Evolutionary conservation across 2,888 invertebrate species (phyloP).

Genomic region (Marasmarcha lunaedactyla): DNA sequence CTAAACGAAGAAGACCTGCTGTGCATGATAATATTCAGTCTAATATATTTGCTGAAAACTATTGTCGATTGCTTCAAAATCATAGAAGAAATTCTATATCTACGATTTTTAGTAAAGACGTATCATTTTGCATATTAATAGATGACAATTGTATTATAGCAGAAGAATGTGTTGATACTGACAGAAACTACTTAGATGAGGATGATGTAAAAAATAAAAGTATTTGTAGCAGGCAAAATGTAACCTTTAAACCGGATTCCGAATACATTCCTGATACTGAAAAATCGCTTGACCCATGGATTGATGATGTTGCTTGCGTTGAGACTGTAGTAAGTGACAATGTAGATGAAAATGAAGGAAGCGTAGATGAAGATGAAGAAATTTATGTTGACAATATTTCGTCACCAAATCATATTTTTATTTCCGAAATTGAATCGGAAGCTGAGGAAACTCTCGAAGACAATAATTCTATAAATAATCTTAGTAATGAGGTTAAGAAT

Average conservation of each 20-base stretch:
- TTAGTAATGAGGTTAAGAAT: slow-evolving; percentile 26
- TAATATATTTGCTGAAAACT: slow-evolving; percentile 25
- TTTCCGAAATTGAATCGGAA: slow-evolving; percentile 20
- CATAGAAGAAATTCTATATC: slow-evolving; percentile 54
- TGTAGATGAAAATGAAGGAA: slow-evolving; percentile 42
- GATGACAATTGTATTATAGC: slow-evolving; percentile 48
- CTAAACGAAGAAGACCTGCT: neutral
- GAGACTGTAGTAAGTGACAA: slow-evolving; percentile 60
- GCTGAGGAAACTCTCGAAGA: slow-evolving; percentile 20
- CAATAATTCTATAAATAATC: slow-evolving; percentile 12
- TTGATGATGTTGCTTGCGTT: slow-evolving; percentile 54
- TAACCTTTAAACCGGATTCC: too few relatives aligned
- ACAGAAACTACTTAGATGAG: slow-evolving; percentile 28
- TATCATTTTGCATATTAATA: slow-evolving; percentile 54
- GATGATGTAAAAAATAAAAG: neutral
- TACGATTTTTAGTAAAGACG: slow-evolving; percentile 42
- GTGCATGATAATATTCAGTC: slow-evolving; percentile 11
- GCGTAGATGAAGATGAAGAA: slow-evolving; percentile 9
- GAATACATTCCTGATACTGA: slow-evolving; percentile 18
- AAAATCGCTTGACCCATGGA: slow-evolving; percentile 34
- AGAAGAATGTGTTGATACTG: slow-evolving; percentile 34
- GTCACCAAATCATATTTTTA: too few relatives aligned
- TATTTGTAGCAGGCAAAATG: too few relatives aligned
- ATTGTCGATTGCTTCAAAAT: slow-evolving; percentile 26
- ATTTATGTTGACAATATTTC: too few relatives aligned